A percentile compares a stretch with the other conserved stretches of the same genome.
Conservation (phyloP, 53 echinoderm and acorn worm genomes). For the Stichopus horrens region DNA sequence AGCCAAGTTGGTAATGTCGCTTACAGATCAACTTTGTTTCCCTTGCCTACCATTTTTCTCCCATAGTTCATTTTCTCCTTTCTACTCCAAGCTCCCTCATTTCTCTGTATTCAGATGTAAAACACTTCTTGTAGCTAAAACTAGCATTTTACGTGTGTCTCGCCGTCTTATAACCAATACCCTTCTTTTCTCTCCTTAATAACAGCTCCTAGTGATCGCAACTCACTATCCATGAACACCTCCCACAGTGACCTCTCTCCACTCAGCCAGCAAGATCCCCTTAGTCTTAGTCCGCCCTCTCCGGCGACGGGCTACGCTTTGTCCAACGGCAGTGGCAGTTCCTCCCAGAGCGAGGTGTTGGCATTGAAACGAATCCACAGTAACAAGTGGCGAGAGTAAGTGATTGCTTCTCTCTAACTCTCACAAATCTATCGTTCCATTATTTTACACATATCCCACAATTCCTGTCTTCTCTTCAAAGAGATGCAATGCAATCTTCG, state of each 20-base stretch:
- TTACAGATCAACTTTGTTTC: too few species aligned
- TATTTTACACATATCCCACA: not conserved
- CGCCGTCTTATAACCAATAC: not conserved
- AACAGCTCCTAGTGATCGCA: constrained; percentile 86
- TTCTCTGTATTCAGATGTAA: too few species aligned
- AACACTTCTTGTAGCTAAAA: too few species aligned
- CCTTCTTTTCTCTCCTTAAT: not conserved
- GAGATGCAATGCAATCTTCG: not conserved
- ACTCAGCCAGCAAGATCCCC: constrained; percentile 84
- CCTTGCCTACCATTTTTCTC: too few species aligned
- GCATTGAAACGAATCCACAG: constrained; percentile 86
- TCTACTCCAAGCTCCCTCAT: too few species aligned
- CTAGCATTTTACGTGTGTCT: too few species aligned
- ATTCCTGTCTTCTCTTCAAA: not conserved
- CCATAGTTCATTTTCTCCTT: too few species aligned
- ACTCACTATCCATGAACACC: constrained; percentile 75
- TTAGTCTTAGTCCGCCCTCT: constrained; percentile 93
- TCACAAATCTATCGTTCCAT: not conserved
- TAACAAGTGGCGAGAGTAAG: constrained; percentile 95
- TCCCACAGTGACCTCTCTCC: constrained; percentile 99
- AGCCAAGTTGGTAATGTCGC: too few species aligned
- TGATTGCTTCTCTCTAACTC: not conserved
- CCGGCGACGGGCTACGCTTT: constrained; percentile 80
- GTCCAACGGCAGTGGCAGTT: constrained; percentile 62
- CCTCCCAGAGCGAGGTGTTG: not conserved